Evolutionary conservation across 2,113 vertebrate species (phyloP).

Genomic region (Beaufortia kweichowensis): DNA sequence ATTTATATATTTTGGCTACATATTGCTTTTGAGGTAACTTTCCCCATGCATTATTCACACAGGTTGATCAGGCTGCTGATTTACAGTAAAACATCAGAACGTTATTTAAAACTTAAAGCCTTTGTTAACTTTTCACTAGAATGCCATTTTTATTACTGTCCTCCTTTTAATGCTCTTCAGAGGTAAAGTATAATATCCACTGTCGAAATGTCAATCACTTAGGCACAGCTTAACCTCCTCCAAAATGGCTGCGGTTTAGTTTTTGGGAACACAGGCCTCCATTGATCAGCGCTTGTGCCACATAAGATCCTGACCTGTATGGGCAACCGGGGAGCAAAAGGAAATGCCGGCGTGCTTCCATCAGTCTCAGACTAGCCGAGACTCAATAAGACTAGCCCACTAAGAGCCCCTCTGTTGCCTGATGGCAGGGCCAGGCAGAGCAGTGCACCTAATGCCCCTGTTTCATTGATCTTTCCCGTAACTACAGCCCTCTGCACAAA

Average conservation of each 20-base stretch:
- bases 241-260: background rate
- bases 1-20: constrained; percentile 30
- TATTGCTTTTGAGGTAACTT: constrained; percentile 9
- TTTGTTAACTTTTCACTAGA: background rate
- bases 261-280: constrained; percentile 9
- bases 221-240: background rate
- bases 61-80: background rate
- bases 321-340: constrained; percentile 50
- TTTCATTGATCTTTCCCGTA: constrained; percentile 99
- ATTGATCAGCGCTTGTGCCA: constrained; percentile 18
- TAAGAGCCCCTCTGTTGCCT: constrained; percentile 66
- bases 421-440: constrained; percentile 87
- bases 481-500: constrained; percentile 94
- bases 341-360: constrained; percentile 53
- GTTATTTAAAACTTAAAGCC: constrained; percentile 1
- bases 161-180: background rate
- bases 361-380: constrained; percentile 62
- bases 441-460: constrained; percentile 88
- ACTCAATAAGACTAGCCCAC: constrained; percentile 68
- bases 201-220: background rate
- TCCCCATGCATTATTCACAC: constrained; percentile 11
- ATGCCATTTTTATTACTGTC: too few relatives aligned
- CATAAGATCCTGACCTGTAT: constrained; percentile 19
- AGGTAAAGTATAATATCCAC: background rate
- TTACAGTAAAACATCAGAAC: constrained; percentile 18